A percentile compares a stretch with the other conserved stretches of the same genome.
phyloP scores from a whole-genome alignment of 2,888 invertebrate genomes.

The Agrochola macilenta region DNA sequence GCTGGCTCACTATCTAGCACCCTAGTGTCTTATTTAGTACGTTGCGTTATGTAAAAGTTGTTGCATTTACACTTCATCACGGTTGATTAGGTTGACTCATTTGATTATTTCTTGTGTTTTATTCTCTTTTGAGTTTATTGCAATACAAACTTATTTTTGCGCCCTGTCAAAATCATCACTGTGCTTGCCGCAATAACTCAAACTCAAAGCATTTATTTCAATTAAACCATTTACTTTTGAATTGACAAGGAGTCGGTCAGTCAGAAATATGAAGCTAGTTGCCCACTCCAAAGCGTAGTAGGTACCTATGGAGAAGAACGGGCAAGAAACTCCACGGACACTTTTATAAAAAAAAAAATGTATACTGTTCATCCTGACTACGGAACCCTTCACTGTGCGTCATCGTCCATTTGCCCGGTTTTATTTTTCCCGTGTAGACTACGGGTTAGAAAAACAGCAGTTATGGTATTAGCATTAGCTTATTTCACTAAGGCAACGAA shows the following conservation, averaged over 20 bases:
- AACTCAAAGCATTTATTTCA: no score
- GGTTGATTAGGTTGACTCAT: constrained; percentile 4
- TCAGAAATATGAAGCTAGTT: no score
- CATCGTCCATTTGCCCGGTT: no score
- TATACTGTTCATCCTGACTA: background rate
- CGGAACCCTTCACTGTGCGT: background rate
- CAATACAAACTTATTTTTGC: background rate
- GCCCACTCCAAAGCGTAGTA: no score
- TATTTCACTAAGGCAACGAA: background rate
- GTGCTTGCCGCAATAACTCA: background rate
- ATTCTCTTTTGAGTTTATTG: background rate
- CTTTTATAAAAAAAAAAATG: no score
- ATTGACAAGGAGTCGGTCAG: no score
- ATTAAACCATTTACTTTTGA: no score
- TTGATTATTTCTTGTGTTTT: background rate
- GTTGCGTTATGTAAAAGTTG: constrained; percentile 11
- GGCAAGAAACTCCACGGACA: no score
- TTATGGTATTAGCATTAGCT: background rate
- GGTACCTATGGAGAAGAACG: no score
- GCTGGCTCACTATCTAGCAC: constrained; percentile 25
- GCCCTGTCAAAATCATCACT: background rate
- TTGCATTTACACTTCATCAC: background rate
- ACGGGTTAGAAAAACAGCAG: no score
- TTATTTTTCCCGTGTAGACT: background rate
- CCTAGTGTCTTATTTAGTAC: constrained; percentile 27